Percentiles rank a stretch among this genome's conserved stretches.
These are phyloP conservation scores for Calypte anna DNA, from an alignment of 2,113 vertebrate genomes.

Conservation along the genomic window DNA sequence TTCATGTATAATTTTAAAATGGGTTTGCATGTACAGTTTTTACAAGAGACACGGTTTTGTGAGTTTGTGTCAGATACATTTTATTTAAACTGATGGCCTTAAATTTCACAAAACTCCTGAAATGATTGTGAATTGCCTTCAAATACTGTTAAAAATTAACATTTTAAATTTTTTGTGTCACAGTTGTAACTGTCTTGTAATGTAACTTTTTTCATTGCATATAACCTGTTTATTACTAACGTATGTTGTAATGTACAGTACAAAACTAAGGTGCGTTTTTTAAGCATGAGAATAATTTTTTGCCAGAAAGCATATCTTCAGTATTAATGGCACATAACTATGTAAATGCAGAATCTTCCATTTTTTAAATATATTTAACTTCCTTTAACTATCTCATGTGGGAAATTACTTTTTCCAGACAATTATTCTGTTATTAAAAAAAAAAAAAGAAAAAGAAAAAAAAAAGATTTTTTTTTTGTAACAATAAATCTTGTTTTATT, in stretches of 20 bases:
- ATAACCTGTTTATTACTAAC: conserved; percentile 80
- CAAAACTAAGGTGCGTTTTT: conserved; percentile 80
- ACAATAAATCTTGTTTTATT: conserved; percentile 39
- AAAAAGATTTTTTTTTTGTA: neutral
- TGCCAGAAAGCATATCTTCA: conserved; percentile 70
- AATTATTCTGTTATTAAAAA: conserved; percentile 24
- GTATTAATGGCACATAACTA: conserved; percentile 62
- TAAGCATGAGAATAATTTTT: conserved; percentile 86
- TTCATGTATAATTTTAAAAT: conserved; percentile 84
- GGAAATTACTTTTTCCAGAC: conserved; percentile 34
- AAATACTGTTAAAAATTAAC: conserved; percentile 75
- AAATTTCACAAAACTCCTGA: conserved; percentile 93
- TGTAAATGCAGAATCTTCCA: conserved; percentile 74
- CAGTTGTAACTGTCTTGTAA: conserved; percentile 87
- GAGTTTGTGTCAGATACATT: conserved; percentile 82
- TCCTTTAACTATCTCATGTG: conserved; percentile 56
- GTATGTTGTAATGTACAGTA: conserved; percentile 86
- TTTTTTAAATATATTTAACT: conserved; percentile 79
- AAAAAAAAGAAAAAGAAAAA: neutral
- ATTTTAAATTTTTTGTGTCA: conserved; percentile 83
- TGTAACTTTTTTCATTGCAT: conserved; percentile 82
- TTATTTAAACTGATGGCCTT: conserved; percentile 96
- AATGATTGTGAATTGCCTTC: conserved; percentile 93
- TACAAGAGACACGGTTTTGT: conserved; percentile 89
- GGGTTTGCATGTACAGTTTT: conserved; percentile 97